These are phyloP conservation scores for Mastomys natalensis DNA, from an alignment of 2,113 vertebrate genomes.

Conservation along the genomic window DNA sequence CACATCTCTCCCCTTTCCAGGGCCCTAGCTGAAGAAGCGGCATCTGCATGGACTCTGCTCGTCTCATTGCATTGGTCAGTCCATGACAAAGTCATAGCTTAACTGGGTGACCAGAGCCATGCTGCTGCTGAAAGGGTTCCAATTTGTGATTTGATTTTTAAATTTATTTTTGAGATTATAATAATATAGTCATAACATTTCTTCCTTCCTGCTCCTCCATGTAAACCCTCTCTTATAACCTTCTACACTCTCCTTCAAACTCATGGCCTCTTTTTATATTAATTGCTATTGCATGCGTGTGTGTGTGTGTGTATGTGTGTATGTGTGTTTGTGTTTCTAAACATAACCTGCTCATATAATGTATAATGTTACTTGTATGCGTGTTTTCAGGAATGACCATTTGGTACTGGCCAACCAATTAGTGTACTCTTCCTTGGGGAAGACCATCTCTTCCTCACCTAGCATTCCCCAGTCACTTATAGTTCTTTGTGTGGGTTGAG, in stretches of 20 bases:
- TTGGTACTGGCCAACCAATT: neutral
- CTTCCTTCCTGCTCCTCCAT: neutral
- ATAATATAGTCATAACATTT: neutral
- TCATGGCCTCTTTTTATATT: neutral
- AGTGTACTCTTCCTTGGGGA: neutral
- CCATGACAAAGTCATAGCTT: neutral
- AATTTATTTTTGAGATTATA: neutral
- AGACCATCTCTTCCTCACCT: too few relatives aligned
- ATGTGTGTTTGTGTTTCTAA: neutral
- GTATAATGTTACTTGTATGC: neutral
- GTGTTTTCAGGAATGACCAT: neutral
- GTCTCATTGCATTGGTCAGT: neutral
- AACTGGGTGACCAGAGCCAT: neutral
- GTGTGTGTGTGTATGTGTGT: too few relatives aligned
- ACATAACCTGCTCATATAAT: neutral
- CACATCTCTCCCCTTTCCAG: neutral
- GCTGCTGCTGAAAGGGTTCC: neutral
- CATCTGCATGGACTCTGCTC: neutral
- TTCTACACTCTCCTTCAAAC: neutral
- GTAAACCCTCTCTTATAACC: neutral
- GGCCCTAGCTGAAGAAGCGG: neutral
- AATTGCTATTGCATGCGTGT: neutral
- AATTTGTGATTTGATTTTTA: neutral
- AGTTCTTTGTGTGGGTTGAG: neutral
- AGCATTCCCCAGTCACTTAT: neutral